Evolutionary conservation across 1,140 invertebrate species (phyloP).

Genomic region (Drosophila arizonae): DNA sequence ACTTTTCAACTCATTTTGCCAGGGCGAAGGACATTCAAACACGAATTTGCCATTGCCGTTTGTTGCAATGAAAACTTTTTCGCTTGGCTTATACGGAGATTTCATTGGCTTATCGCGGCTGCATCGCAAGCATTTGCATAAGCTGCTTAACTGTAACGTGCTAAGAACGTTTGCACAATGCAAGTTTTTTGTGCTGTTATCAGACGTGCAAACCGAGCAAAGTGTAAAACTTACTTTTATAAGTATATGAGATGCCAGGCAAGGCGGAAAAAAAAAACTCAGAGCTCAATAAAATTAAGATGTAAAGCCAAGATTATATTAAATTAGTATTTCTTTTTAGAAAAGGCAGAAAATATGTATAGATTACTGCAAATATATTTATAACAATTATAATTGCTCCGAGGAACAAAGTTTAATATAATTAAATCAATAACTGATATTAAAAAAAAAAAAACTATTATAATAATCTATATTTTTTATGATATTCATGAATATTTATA

Average conservation of each 20-base stretch:
- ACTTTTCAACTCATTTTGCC: background rate
- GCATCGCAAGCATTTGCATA: constrained; percentile 40
- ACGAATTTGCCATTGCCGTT: constrained; percentile 12
- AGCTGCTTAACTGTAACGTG: constrained; percentile 19
- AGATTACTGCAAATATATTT: too few relatives aligned
- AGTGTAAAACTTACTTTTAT: constrained; percentile 4
- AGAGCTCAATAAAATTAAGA: background rate
- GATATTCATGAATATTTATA: background rate
- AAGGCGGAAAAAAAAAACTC: background rate
- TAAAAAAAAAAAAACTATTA: background rate
- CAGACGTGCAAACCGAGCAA: constrained; percentile 28
- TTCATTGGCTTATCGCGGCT: constrained; percentile 29
- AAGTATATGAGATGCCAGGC: constrained; percentile 6
- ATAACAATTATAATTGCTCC: too few relatives aligned
- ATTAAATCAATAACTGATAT: too few relatives aligned
- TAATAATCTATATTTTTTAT: background rate
- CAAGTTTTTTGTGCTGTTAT: constrained; percentile 1
- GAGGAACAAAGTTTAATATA: too few relatives aligned
- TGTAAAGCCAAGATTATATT: background rate
- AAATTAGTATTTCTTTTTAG: background rate
- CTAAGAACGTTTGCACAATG: constrained; percentile 9
- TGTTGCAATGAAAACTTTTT: constrained; percentile 20
- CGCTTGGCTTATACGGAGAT: background rate
- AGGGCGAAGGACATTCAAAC: constrained; percentile 19
- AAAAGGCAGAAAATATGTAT: background rate